phyloP scores from a whole-genome alignment of 2,888 invertebrate genomes.

The Frankliniella intonsa region DNA sequence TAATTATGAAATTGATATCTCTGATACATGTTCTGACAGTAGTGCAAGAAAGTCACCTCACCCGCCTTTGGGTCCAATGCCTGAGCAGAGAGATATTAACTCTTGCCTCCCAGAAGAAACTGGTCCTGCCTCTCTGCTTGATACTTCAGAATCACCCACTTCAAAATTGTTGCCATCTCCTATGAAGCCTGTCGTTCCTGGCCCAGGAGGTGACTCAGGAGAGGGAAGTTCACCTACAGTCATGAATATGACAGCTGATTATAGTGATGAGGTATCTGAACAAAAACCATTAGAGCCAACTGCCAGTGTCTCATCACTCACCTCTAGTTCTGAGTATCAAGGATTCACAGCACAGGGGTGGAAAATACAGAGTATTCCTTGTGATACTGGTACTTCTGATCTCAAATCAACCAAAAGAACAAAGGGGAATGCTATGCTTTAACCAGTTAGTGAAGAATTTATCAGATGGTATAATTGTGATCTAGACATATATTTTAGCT shows the following conservation, averaged over 20 bases:
- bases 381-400: conserved; percentile 40
- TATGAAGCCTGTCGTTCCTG: conserved; percentile 41
- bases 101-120: background rate
- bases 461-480: background rate
- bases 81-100: background rate
- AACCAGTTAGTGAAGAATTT: background rate
- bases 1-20: conserved; percentile 71
- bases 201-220: conserved; percentile 35
- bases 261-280: background rate
- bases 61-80: background rate
- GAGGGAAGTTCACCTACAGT: conserved; percentile 34
- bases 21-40: conserved; percentile 68
- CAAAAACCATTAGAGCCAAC: background rate
- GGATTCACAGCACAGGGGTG: conserved; percentile 43
- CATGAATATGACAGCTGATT: background rate
- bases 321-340: conserved; percentile 33
- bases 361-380: conserved; percentile 43
- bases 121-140: conserved; percentile 38
- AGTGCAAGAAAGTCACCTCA: background rate
- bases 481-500: conserved; percentile 13
- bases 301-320: background rate
- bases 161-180: conserved; percentile 43
- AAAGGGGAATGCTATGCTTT: background rate
- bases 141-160: conserved; percentile 38
- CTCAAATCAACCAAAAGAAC: background rate